Percentiles rank a stretch among this genome's conserved stretches.
These are phyloP conservation scores for Natator depressus DNA, from an alignment of 2,113 vertebrate genomes.

Conservation along the genomic window DNA sequence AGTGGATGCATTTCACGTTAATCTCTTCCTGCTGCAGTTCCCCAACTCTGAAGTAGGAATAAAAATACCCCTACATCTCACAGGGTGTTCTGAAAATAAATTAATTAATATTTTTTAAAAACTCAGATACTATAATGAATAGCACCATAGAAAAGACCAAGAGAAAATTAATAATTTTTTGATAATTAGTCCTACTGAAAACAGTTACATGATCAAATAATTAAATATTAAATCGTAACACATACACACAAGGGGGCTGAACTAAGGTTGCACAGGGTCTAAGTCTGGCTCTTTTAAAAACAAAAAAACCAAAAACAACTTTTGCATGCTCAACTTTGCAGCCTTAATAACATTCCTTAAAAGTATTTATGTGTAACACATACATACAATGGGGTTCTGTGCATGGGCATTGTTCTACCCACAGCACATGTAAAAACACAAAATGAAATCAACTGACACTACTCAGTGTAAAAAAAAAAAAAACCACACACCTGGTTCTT, in stretches of 20 bases:
- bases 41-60: not conserved
- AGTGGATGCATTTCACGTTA: conserved; percentile 40
- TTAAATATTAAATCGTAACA: not conserved
- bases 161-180: not conserved
- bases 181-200: not conserved
- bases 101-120: not conserved
- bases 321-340: not conserved
- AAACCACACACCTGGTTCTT: too few relatives aligned
- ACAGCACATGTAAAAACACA: not conserved
- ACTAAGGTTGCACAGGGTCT: not conserved
- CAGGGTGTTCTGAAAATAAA: not conserved
- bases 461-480: not conserved
- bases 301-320: not conserved
- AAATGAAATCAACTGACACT: not conserved
- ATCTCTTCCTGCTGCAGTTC: conserved; percentile 39
- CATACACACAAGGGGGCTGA: not conserved
- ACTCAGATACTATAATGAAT: not conserved
- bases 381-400: not conserved
- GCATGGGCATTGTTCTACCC: not conserved
- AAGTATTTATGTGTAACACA: not conserved
- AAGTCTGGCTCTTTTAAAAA: not conserved
- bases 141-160: not conserved
- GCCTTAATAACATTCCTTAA: not conserved
- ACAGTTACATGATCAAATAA: not conserved
- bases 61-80: conserved; percentile 15